phyloP scores from a whole-genome alignment of 2,113 vertebrate species.

The Bombycilla garrulus region DNA sequence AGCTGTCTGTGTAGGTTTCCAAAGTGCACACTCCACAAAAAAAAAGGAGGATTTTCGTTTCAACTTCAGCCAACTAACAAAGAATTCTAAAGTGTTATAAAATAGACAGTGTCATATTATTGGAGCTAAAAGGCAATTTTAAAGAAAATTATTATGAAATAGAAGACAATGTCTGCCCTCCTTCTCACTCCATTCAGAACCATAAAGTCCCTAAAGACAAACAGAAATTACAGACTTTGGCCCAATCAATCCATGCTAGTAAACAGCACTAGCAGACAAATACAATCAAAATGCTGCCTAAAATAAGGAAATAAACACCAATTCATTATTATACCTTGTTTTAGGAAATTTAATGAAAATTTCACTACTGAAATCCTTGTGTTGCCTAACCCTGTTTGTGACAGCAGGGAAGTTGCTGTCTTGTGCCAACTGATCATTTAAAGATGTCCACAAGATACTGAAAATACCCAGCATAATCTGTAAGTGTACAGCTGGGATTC shows the following conservation, averaged over 20 bases:
- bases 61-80: slow-evolving; percentile 21
- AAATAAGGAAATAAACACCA: neutral
- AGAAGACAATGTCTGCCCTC: neutral
- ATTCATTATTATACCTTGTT: neutral
- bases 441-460: slow-evolving; percentile 41
- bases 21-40: slow-evolving; percentile 17
- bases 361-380: neutral
- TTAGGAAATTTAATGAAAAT: neutral
- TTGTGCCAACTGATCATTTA: slow-evolving; percentile 49
- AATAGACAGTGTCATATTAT: neutral
- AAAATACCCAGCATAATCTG: slow-evolving; percentile 32
- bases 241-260: neutral
- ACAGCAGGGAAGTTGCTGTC: slow-evolving; percentile 44
- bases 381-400: neutral
- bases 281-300: neutral
- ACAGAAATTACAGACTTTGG: neutral
- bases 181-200: neutral
- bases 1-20: slow-evolving; percentile 55
- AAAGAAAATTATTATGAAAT: neutral
- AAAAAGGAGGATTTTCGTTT: neutral
- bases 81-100: neutral
- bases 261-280: neutral
- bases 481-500: slow-evolving; percentile 48
- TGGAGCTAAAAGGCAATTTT: neutral
- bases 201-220: neutral